Percentiles rank a stretch among this genome's conserved stretches.
Conservation (phyloP, 1,140 invertebrate species). For the Penaeus indicus region DNA sequence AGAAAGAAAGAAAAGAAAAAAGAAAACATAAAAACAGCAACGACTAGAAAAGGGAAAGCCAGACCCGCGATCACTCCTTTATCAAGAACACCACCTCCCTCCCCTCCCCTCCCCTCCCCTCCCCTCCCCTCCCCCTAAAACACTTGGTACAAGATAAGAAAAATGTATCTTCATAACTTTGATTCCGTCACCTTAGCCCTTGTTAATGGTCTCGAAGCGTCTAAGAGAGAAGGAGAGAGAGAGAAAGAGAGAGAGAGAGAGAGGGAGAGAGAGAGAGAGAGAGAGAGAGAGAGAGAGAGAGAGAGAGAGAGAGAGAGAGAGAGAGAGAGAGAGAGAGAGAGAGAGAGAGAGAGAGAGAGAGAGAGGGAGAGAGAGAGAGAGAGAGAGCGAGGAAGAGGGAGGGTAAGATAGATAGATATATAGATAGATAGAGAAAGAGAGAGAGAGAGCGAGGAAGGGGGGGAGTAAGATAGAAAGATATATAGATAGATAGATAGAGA, state of each 20-base stretch:
- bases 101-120: constrained; percentile 6
- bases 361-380: too few species aligned
- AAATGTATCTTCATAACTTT: constrained; percentile 40
- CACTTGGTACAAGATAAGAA: constrained; percentile 33
- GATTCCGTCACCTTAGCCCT: constrained; percentile 33
- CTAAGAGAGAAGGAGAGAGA: constrained; percentile 34
- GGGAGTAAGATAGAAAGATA: too few species aligned
- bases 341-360: neutral
- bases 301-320: neutral
- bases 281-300: neutral
- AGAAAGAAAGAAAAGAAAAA: neutral
- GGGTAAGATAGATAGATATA: too few species aligned
- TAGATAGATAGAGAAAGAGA: too few species aligned
- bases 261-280: neutral
- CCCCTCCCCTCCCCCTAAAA: neutral
- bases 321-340: neutral
- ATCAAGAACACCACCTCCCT: neutral
- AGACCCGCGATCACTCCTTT: too few species aligned
- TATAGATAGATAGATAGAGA: too few species aligned
- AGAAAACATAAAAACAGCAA: neutral
- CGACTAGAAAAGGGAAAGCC: neutral
- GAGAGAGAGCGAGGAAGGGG: too few species aligned
- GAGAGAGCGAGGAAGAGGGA: too few species aligned
- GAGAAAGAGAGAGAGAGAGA: neutral
- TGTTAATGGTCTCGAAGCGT: constrained; percentile 48